Evolutionary conservation across 2,888 invertebrate species (phyloP), one percentile per base, ranked within the genome.

Genomic region (Catocala fraxini): DNA sequence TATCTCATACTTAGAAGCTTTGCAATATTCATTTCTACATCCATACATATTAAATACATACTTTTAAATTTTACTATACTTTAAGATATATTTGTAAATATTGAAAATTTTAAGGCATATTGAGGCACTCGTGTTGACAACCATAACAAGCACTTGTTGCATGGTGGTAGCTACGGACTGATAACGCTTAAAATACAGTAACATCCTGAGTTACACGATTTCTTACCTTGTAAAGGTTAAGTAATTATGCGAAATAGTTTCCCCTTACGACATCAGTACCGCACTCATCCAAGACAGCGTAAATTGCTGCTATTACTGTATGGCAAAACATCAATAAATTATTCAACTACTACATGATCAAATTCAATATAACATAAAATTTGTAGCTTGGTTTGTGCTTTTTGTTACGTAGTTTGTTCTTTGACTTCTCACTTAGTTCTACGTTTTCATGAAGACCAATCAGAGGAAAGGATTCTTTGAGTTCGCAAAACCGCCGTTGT

Each of bases 401-500:
- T 85, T 81, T 84, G 87, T 90, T 90, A 80, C 85, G 68, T 82
- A 82, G 73, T 88, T 90, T 88, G 88, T 87, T 88, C 84, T 84
- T 87, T 85, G 79, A 82, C 77, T 83, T 83, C 81, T 81, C 80
- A 83, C 80, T 85, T 87, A 77, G 73, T 78, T 83, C 81, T 69
- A 73, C 70, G 73, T 68, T 71, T 71, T 70, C 65, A 64, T 43
- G 56, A 56, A 68, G 70, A 57, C 63, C 73, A 78, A 85, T 93
- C 89, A 94, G 71, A 94, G 93, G 81, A 94, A 94, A 68, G 94
- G 94, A 77, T 94, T 94, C 72, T 93, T 93, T 34, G 92, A 90
- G 82, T 91, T 91, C n/a, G 85, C 77, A 77, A 87, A 89, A 64
- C 86, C 83, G 57, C 90, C 88, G 76, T 90, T 91, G 83, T 89